These are phyloP conservation scores for Rhagonycha fulva DNA, from an alignment of 2,888 invertebrate species.

Conservation along the genomic window DNA sequence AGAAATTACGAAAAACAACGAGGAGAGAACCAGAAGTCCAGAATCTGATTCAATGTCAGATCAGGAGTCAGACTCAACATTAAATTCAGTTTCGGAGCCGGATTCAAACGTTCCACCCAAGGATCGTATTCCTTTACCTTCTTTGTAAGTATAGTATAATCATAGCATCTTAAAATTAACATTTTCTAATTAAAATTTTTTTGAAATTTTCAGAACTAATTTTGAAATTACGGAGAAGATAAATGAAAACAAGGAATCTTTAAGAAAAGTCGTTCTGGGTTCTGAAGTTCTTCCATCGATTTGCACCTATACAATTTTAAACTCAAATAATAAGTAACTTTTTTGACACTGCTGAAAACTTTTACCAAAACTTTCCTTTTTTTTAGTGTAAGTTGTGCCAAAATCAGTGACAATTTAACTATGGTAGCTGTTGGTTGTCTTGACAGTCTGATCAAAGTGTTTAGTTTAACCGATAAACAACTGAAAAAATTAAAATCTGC, in stretches of 20 bases:
- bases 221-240: slow-evolving; percentile 90
- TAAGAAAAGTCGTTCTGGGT: slow-evolving; percentile 81
- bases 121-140: slow-evolving; percentile 92
- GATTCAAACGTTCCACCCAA: slow-evolving; percentile 95
- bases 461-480: slow-evolving; percentile 87
- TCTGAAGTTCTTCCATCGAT: slow-evolving; percentile 90
- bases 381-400: slow-evolving; percentile 71
- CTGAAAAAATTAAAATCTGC: slow-evolving; percentile 87
- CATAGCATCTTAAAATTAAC: slow-evolving; percentile 42
- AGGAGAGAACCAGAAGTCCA: slow-evolving; percentile 88
- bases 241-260: slow-evolving; percentile 84
- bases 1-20: slow-evolving; percentile 90
- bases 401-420: slow-evolving; percentile 92
- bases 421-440: slow-evolving; percentile 91
- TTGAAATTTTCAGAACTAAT: slow-evolving; percentile 70
- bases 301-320: slow-evolving; percentile 95
- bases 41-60: no score
- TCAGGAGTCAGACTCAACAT: slow-evolving; percentile 69
- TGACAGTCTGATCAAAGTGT: slow-evolving; percentile 88
- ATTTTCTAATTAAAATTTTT: background rate
- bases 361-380: background rate
- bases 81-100: slow-evolving; percentile 93
- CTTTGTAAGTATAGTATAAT: slow-evolving; percentile 66
- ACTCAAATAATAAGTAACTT: slow-evolving; percentile 78
- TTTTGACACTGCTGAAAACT: background rate